phyloP scores from a whole-genome alignment of 1,140 invertebrate species.

The Ceratina japonica region DNA sequence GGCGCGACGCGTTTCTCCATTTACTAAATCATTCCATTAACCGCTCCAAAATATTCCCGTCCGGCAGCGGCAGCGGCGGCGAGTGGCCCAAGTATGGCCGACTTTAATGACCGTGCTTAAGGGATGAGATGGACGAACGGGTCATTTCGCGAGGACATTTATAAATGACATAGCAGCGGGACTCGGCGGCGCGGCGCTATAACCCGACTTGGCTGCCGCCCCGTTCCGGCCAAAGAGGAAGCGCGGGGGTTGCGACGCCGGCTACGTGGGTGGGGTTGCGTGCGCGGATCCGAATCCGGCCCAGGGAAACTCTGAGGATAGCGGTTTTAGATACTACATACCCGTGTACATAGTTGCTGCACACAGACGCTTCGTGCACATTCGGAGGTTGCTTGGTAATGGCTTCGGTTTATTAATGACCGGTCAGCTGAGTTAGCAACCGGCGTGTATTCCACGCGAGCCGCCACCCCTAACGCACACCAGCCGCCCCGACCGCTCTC shows the following conservation, averaged over 20 bases:
- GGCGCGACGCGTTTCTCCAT: constrained; percentile 1
- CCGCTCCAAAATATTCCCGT: constrained; percentile 31
- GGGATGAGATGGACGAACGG: constrained; percentile 77
- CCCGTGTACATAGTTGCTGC: constrained; percentile 42
- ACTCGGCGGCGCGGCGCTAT: constrained; percentile 64
- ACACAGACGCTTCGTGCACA: constrained; percentile 64
- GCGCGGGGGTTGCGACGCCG: constrained; percentile 45
- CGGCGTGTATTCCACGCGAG: constrained; percentile 71
- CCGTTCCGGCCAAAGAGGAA: constrained; percentile 63
- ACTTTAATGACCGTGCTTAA: constrained; percentile 78
- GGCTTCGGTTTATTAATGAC: constrained; percentile 79
- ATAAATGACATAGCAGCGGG: constrained; percentile 77
- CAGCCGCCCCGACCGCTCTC: background rate
- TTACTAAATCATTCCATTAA: constrained; percentile 47
- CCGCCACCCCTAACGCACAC: constrained; percentile 54
- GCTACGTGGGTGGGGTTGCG: constrained; percentile 38
- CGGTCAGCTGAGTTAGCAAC: constrained; percentile 74
- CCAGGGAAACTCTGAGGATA: constrained; percentile 74
- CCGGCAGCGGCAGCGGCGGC: background rate
- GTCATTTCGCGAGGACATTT: constrained; percentile 78
- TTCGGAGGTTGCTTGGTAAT: constrained; percentile 76
- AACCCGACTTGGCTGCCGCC: constrained; percentile 65
- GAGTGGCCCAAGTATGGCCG: constrained; percentile 61
- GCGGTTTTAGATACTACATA: constrained; percentile 69
- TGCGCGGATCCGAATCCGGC: constrained; percentile 63